Evolutionary conservation across 2,113 vertebrate species (phyloP).

Genomic region (Chauna torquata): DNA sequence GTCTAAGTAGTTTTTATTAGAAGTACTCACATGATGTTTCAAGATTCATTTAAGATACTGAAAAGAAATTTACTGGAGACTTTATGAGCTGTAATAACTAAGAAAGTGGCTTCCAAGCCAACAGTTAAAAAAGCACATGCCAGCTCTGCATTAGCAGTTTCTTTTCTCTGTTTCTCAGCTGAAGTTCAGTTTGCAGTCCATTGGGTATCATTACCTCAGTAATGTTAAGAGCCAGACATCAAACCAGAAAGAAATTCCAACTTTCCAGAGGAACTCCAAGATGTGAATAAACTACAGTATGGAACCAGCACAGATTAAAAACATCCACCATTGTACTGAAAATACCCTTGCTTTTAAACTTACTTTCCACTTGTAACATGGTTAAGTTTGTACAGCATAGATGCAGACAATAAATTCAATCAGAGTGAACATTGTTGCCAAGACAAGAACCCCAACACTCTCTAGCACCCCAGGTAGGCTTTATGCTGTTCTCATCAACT

Average conservation of each 20-base stretch:
- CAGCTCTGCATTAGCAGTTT: slow-evolving; percentile 45
- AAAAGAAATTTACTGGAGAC: slow-evolving; percentile 50
- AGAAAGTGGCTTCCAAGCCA: slow-evolving; percentile 57
- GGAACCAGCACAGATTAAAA: slow-evolving; percentile 55
- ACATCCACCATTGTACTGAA: slow-evolving; percentile 39
- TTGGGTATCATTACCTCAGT: slow-evolving; percentile 46
- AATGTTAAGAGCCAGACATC: slow-evolving; percentile 41
- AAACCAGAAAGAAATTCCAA: slow-evolving; percentile 47
- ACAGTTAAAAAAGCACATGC: slow-evolving; percentile 29
- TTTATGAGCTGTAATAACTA: slow-evolving; percentile 62
- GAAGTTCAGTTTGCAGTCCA: slow-evolving; percentile 48
- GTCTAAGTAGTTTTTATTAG: slow-evolving; percentile 28
- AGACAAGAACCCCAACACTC: background rate
- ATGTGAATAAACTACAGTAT: background rate
- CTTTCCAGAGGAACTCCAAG: slow-evolving; percentile 10
- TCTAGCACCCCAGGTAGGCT: slow-evolving; percentile 26
- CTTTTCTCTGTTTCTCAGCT: slow-evolving; percentile 52
- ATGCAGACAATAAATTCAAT: slow-evolving; percentile 28
- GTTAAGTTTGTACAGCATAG: slow-evolving; percentile 14
- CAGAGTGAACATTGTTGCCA: background rate
- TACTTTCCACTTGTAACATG: background rate
- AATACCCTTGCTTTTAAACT: slow-evolving; percentile 20
- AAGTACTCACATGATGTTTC: slow-evolving; percentile 36
- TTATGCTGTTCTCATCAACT: slow-evolving; percentile 25
- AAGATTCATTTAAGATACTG: slow-evolving; percentile 53